Conservation (phyloP, 2,113 vertebrate species). For the Bungarus multicinctus region DNA sequence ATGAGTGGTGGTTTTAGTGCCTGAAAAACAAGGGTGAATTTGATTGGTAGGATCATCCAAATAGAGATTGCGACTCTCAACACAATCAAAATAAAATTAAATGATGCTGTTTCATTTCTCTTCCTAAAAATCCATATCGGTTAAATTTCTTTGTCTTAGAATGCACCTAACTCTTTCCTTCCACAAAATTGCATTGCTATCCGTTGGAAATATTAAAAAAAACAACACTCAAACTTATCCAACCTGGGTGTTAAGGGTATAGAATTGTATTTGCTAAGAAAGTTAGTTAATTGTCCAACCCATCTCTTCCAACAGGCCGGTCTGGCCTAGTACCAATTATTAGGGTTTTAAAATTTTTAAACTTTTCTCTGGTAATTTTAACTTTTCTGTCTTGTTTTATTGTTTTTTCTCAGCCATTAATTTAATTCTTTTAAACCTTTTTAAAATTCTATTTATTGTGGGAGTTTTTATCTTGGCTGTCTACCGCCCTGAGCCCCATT, state of each 20-base stretch:
- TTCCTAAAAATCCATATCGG: neutral
- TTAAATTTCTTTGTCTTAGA: neutral
- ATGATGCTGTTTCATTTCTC: neutral
- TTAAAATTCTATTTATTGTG: too few species aligned
- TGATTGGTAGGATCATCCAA: neutral
- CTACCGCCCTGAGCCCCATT: too few species aligned
- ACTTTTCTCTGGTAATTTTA: too few species aligned
- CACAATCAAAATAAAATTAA: neutral
- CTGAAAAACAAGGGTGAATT: neutral
- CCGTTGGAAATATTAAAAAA: neutral
- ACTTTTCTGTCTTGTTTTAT: too few species aligned
- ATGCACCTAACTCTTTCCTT: neutral
- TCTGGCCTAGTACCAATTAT: too few species aligned
- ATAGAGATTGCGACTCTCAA: neutral
- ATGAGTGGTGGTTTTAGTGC: neutral
- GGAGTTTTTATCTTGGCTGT: too few species aligned
- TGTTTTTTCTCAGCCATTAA: too few species aligned
- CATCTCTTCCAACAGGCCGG: too few species aligned
- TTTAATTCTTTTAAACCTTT: too few species aligned
- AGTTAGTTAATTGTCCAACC: neutral
- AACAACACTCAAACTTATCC: neutral
- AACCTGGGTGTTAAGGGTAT: neutral
- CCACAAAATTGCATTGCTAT: neutral
- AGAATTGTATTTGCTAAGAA: neutral
- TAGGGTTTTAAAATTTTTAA: too few species aligned